Conservation (phyloP, 2,888 invertebrate genomes). For the Allolobophora icterica region DNA sequence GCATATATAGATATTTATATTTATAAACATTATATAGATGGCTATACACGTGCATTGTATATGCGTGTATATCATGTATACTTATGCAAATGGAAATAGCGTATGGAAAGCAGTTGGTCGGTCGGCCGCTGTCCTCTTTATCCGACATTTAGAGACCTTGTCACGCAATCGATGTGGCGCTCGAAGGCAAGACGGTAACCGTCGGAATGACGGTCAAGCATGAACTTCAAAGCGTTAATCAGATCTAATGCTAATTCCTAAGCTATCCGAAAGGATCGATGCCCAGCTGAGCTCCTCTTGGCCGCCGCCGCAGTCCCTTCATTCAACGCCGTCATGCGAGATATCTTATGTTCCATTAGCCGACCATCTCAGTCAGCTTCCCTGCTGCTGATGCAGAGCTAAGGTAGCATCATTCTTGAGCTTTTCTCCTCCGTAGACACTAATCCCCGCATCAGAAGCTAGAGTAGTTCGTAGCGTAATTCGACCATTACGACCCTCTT, state of each 20-base stretch:
- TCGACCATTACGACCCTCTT: neutral
- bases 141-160: neutral
- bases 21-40: neutral
- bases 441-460: neutral
- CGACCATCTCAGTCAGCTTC: neutral
- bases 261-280: neutral
- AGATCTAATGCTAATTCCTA: slow-evolving; percentile 6
- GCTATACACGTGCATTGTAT: neutral
- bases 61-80: neutral
- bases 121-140: neutral
- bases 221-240: slow-evolving; percentile 17
- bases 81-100: neutral
- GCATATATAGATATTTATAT: too few species aligned
- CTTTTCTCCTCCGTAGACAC: neutral
- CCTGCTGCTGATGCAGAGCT: neutral
- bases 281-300: neutral
- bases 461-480: neutral
- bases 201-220: neutral
- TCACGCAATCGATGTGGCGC: neutral
- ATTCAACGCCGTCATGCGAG: neutral
- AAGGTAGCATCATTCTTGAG: neutral
- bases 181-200: neutral
- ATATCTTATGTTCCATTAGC: slow-evolving; percentile 17
- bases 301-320: neutral
- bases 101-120: neutral